Percentiles rank a stretch among this genome's conserved stretches.
Evolutionary conservation across 2,888 invertebrate genomes (phyloP).

Genomic region (Clunio marinus): DNA sequence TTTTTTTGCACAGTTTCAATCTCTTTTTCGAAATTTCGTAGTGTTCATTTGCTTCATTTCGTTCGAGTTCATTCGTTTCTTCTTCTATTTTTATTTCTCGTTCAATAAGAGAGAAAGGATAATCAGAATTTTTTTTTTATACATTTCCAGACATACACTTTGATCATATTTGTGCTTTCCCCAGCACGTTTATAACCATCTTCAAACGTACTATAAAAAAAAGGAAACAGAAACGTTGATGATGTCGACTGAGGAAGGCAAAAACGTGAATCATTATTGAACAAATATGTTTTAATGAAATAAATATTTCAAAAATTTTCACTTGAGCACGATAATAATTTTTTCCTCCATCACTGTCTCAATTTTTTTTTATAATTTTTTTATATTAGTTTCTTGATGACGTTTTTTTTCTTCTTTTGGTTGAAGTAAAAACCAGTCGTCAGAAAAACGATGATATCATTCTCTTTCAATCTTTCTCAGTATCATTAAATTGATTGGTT

Average conservation of each 20-base stretch:
- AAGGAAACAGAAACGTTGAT: background rate
- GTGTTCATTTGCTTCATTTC: background rate
- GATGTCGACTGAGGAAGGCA: background rate
- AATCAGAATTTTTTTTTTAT: background rate
- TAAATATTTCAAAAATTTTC: conserved; percentile 28
- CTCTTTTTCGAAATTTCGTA: too few species aligned
- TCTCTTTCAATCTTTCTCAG: conserved; percentile 26
- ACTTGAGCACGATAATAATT: conserved; percentile 23
- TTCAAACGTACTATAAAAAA: too few species aligned
- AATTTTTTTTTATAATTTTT: background rate
- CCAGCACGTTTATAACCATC: background rate
- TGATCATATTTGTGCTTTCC: background rate
- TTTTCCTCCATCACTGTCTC: background rate
- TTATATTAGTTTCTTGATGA: background rate
- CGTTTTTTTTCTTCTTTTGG: background rate
- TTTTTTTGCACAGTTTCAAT: conserved; percentile 25
- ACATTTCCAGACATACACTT: background rate
- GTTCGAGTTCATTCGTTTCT: background rate
- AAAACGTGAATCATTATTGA: background rate
- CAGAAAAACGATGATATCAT: conserved; percentile 9
- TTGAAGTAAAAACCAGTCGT: background rate
- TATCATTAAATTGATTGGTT: conserved; percentile 36
- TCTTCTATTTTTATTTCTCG: background rate
- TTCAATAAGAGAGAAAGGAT: background rate
- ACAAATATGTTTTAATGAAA: conserved; percentile 27